Base-by-base conservation (phyloP, 1,140 invertebrate genomes). In the Leptinotarsa texana region DNA sequence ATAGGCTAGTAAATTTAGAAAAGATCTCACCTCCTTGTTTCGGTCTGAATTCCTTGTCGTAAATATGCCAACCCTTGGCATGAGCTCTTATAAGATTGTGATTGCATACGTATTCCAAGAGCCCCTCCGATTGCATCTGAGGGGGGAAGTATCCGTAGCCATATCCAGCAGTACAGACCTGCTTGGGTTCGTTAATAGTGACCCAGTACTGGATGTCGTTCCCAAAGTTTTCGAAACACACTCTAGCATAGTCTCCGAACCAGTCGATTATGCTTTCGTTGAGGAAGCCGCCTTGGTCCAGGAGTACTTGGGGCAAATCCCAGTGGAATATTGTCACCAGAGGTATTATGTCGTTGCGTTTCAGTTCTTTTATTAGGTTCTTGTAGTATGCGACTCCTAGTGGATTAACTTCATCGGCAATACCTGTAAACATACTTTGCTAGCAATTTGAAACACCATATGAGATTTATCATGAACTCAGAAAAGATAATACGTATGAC, bases 361-460 rank as follows among this genome's bases (percentile, higher is more conserved):
- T 79, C 3, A 93, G 82, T 72, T 88, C 87, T 78, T 90, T 83
- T 11, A 93, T 88, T 1, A 93, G 80, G 33, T 88, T 86, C 74
- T 91, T 88, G 82, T 93, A 93, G 80, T 92, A 92, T 1, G 86
- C 81, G 2, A 91, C 80, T 18, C 91, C 91, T 66, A 87, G 87
- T 62, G 87, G 83, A 78, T 92, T 92, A 1, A 91, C 77, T 6
- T 84, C 75, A 75, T 88, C 85, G 3, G 83, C 80, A 33, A 63
- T 3, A n/a, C 69, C 69, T 72, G 27, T 33, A 6, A 33, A 33
- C 1, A 33, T 8, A 33, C 27, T 33, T 33, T 33, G 27, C 1
- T 33, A 33, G 27, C 27, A 33, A 8, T 6, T 33, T 33, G 27
- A 33, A 33, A 33, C 1, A 33, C 27, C 8, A 33, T 5, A 6